Evolutionary conservation across 2,888 invertebrate genomes (phyloP).

Genomic region (Macaria notata): DNA sequence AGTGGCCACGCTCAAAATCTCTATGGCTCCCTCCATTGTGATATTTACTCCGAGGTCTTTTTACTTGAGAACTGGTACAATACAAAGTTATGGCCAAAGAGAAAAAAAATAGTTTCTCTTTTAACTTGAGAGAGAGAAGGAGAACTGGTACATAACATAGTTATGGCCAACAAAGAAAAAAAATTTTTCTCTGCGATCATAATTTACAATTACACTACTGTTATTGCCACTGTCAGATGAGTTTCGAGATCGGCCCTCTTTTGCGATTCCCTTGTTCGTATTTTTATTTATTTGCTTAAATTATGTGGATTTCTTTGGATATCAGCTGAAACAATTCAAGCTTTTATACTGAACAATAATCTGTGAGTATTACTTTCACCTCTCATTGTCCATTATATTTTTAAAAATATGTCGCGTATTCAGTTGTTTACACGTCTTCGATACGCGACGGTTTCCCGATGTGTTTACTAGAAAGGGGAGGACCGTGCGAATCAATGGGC

Average conservation of each 20-base stretch:
- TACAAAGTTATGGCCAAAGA: no score
- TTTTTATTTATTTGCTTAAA: constrained; percentile 63
- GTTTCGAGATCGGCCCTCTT: constrained; percentile 55
- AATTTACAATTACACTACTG: background rate
- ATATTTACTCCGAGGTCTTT: no score
- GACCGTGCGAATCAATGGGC: constrained; percentile 45
- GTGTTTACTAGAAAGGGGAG: constrained; percentile 75
- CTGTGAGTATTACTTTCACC: constrained; percentile 56
- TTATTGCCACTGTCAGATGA: constrained; percentile 45
- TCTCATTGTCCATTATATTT: constrained; percentile 15
- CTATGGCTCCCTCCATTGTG: no score
- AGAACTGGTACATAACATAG: no score
- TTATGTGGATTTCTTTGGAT: constrained; percentile 63
- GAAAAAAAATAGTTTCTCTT: no score
- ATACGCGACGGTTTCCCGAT: constrained; percentile 51
- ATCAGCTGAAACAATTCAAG: constrained; percentile 55
- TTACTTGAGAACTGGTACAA: no score
- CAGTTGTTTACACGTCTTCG: constrained; percentile 78
- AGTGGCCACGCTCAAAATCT: no score
- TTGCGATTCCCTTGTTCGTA: constrained; percentile 55
- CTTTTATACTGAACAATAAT: constrained; percentile 41
- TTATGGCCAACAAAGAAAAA: no score
- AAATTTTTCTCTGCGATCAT: no score
- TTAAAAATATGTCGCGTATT: constrained; percentile 44
- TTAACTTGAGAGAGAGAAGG: no score